These are phyloP conservation scores for Coptodon rendalli DNA, from an alignment of 2,113 vertebrate genomes.

Conservation along the genomic window DNA sequence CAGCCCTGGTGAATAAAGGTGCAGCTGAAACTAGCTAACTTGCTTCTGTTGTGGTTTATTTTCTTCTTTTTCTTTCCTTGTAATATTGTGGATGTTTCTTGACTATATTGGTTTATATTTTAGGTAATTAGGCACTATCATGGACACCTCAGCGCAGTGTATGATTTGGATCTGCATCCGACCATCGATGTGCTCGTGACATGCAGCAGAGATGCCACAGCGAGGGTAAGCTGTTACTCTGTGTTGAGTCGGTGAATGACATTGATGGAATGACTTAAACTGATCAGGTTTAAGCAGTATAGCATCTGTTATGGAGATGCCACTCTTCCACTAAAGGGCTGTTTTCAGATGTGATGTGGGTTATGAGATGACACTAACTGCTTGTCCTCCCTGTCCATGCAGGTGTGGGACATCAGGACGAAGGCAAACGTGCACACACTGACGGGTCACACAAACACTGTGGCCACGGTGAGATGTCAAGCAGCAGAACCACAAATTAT, in stretches of 20 bases:
- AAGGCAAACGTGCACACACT: conserved; percentile 96
- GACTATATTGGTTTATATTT: not conserved
- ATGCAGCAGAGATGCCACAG: conserved; percentile 93
- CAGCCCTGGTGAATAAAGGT: not conserved
- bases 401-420: conserved; percentile 97
- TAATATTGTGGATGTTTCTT: not conserved
- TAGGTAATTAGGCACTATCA: conserved; percentile 98
- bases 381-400: not conserved
- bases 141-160: conserved; percentile 93
- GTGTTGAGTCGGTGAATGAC: not conserved
- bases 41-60: not conserved
- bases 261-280: not conserved
- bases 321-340: not conserved
- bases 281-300: not conserved
- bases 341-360: not conserved
- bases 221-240: conserved; percentile 73
- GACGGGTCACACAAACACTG: conserved; percentile 93
- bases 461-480: conserved; percentile 94
- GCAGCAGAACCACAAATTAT: conserved; percentile 93
- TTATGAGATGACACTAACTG: not conserved
- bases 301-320: not conserved
- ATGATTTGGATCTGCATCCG: conserved; percentile 91
- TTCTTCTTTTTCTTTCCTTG: not conserved
- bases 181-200: conserved; percentile 95
- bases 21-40: not conserved